Conservation (phyloP, 2,888 invertebrate species). For the Stegana nigrithorax region DNA sequence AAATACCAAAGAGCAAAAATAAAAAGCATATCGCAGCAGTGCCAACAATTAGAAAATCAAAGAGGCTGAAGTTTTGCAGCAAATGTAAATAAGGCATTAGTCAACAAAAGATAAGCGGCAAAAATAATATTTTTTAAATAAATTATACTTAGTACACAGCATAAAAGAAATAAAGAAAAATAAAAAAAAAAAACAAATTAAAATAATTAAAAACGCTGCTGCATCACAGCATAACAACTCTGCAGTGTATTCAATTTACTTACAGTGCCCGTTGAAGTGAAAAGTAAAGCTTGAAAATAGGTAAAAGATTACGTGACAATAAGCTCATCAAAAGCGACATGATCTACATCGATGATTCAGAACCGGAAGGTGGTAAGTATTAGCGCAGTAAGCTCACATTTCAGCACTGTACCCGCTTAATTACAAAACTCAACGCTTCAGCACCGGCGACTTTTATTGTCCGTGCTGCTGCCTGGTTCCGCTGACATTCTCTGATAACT, state of each 20-base stretch:
- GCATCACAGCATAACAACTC: not conserved
- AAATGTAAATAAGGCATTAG: too few species aligned
- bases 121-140: not conserved
- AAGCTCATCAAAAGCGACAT: slow-evolving; percentile 69
- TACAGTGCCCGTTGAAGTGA: too few species aligned
- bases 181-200: not conserved
- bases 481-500: too few species aligned
- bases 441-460: too few species aligned
- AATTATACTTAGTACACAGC: not conserved
- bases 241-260: not conserved
- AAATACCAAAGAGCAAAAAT: slow-evolving; percentile 40
- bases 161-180: not conserved
- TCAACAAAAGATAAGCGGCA: too few species aligned
- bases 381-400: too few species aligned
- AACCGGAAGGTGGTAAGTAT: slow-evolving; percentile 89
- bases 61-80: too few species aligned
- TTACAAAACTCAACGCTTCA: too few species aligned
- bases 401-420: too few species aligned
- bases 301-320: slow-evolving; percentile 56
- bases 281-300: slow-evolving; percentile 39
- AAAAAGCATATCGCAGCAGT: too few species aligned
- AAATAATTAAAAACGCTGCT: not conserved
- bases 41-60: too few species aligned
- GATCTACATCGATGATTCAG: slow-evolving; percentile 91
- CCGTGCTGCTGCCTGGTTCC: too few species aligned